Conservation (phyloP, 1,140 invertebrate genomes). For the Drosophila saltans region DNA sequence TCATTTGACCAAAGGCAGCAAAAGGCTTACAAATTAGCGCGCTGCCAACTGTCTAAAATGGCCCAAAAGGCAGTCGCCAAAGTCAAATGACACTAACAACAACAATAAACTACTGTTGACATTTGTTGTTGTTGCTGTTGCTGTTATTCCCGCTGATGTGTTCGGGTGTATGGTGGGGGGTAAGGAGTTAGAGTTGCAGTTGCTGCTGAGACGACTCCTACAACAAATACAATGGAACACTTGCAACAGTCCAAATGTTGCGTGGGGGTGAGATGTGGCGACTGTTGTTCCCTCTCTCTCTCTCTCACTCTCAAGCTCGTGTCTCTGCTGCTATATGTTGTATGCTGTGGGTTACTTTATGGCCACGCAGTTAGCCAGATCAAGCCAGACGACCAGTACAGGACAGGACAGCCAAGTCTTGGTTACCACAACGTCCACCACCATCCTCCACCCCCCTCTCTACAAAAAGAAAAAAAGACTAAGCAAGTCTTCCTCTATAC, state of each 20-base stretch:
- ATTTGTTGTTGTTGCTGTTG: slow-evolving; percentile 55
- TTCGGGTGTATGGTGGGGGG: slow-evolving; percentile 14
- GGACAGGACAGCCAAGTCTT: not conserved
- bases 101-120: slow-evolving; percentile 81
- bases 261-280: slow-evolving; percentile 64
- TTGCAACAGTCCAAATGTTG: slow-evolving; percentile 61
- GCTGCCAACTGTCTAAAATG: slow-evolving; percentile 75
- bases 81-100: slow-evolving; percentile 81
- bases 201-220: slow-evolving; percentile 48
- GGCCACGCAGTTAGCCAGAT: slow-evolving; percentile 62
- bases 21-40: slow-evolving; percentile 79
- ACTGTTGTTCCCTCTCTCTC: slow-evolving; percentile 22
- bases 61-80: slow-evolving; percentile 71
- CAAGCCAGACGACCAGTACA: slow-evolving; percentile 2
- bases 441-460: not conserved
- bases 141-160: slow-evolving; percentile 22
- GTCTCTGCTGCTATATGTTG: slow-evolving; percentile 20
- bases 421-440: no score
- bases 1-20: slow-evolving; percentile 69
- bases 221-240: slow-evolving; percentile 73
- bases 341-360: slow-evolving; percentile 66
- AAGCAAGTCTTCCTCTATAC: slow-evolving; percentile 16
- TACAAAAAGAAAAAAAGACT: no score
- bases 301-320: slow-evolving; percentile 10
- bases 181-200: slow-evolving; percentile 19